Evolutionary conservation across 2,797 vertebrate genomes (phyloP), one percentile per base, ranked within the genome.

Genomic region (Rallus crepitans): DNA sequence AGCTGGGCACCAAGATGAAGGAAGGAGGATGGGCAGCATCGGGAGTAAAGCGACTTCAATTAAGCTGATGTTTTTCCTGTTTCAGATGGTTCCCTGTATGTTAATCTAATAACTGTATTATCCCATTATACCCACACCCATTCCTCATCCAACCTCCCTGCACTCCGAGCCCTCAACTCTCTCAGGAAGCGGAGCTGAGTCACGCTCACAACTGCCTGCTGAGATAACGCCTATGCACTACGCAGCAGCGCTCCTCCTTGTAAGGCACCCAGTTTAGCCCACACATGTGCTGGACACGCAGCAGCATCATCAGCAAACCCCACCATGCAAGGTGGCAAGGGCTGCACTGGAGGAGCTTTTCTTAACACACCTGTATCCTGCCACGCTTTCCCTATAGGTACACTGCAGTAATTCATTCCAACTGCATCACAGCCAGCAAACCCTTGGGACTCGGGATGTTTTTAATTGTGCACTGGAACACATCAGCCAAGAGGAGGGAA

Each of bases 111-210:
- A 88, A 60, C 42, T 48, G 17, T 4, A 35, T 40, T 64, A 95
- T 70, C 83, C 91, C 90, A 71, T 90, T n/a, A 69, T n/a, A 65
- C 73, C 92, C 87, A 89, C 85, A 76, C 95, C 90, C 94, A 88
- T 87, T 71, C 89, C 91, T 80, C 80, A 88, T n/a, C 71, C 88
- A 85, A 45, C 45, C 83, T 68, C 90, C 66, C 79, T 4, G 6
- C 17, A 15, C 7, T 9, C 56, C 0, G 5, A 68, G 85, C 66
- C 66, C 76, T 15, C 3, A 84, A 52, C 50, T 71, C 87, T 33
- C 82, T 87, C 94, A 97, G 97, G 96, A 97, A 97, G 86, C 35
- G 3, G 92, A 95, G 94, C 96, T 97, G 97, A 95, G 93, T 97
- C 97, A 97, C 90, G 0, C 96, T 94, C 82, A 5, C 82, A 69